Evolutionary conservation across 2,113 vertebrate genomes (phyloP).

Genomic region (Eretmochelys imbricata): DNA sequence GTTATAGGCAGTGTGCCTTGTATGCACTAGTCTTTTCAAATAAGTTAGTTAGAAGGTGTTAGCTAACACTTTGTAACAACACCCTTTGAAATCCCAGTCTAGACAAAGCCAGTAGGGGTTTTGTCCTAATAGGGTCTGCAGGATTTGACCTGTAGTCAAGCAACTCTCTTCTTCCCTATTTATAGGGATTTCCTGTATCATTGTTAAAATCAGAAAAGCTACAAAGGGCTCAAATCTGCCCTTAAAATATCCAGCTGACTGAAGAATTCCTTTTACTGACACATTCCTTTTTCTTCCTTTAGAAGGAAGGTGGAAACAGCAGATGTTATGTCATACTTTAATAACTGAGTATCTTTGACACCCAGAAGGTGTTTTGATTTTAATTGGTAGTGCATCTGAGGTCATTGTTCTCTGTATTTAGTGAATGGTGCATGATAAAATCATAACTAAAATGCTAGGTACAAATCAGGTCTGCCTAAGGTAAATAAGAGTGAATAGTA

Average conservation of each 20-base stretch:
- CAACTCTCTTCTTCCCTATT: background rate
- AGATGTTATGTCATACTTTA: slow-evolving; percentile 53
- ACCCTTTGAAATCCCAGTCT: slow-evolving; percentile 9
- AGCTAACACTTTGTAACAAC: slow-evolving; percentile 35
- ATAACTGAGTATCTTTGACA: slow-evolving; percentile 55
- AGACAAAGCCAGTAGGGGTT: slow-evolving; percentile 17
- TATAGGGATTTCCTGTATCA: background rate
- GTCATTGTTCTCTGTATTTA: slow-evolving; percentile 33
- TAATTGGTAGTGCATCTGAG: slow-evolving; percentile 51
- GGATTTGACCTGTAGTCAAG: slow-evolving; percentile 36
- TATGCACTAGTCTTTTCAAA: background rate
- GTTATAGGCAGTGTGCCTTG: background rate
- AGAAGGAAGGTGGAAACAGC: slow-evolving; percentile 61
- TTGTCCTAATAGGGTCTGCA: background rate
- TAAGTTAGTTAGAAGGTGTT: background rate
- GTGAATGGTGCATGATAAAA: slow-evolving; percentile 37
- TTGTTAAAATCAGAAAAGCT: slow-evolving; percentile 55
- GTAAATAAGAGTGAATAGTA: background rate
- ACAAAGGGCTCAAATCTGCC: slow-evolving; percentile 52
- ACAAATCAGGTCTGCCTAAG: slow-evolving; percentile 20
- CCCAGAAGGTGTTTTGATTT: slow-evolving; percentile 62
- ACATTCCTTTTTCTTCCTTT: slow-evolving; percentile 48
- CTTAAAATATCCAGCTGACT: slow-evolving; percentile 60
- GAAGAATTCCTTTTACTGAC: slow-evolving; percentile 56
- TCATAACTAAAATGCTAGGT: slow-evolving; percentile 28